Evolutionary conservation across 92 coral and sea anemone genomes (phyloP).

Genomic region (Pocillopora meandrina): DNA sequence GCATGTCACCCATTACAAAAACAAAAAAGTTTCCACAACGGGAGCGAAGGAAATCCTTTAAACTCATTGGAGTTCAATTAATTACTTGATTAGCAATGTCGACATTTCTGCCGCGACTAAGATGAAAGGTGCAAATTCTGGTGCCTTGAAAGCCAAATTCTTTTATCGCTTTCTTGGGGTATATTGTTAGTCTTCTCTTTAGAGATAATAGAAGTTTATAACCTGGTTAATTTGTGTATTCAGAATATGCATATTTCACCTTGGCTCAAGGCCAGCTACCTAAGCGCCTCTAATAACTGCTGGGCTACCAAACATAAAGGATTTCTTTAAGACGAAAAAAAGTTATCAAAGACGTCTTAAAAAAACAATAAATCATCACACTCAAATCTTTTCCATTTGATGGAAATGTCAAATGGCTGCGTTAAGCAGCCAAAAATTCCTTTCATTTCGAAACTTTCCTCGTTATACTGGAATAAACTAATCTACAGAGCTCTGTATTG

Average conservation of each 20-base stretch:
- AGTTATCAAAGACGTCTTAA: neutral
- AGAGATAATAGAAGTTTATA: slow-evolving; percentile 28
- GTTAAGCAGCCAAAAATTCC: slow-evolving; percentile 36
- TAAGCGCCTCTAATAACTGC: slow-evolving; percentile 11
- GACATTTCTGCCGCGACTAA: slow-evolving; percentile 5
- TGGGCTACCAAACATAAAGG: slow-evolving; percentile 18
- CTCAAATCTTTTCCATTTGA: slow-evolving; percentile 34
- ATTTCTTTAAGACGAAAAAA: slow-evolving; percentile 11
- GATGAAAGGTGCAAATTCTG: slow-evolving; percentile 32
- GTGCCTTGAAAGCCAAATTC: neutral
- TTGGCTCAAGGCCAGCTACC: slow-evolving; percentile 39
- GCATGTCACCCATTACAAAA: slow-evolving; percentile 34
- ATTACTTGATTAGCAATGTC: slow-evolving; percentile 4
- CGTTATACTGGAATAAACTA: slow-evolving; percentile 9
- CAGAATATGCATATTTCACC: slow-evolving; percentile 45
- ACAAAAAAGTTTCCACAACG: slow-evolving; percentile 4
- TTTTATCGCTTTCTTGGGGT: slow-evolving; percentile 5
- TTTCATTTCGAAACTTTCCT: slow-evolving; percentile 31
- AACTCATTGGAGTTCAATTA: slow-evolving; percentile 35
- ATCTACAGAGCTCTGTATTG: slow-evolving; percentile 15
- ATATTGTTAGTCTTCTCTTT: neutral
- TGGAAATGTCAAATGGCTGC: slow-evolving; percentile 35
- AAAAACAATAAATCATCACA: slow-evolving; percentile 7
- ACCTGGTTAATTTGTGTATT: slow-evolving; percentile 21
- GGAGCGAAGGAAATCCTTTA: slow-evolving; percentile 22